Evolutionary conservation across 2,888 invertebrate species (phyloP), one percentile per base, ranked within the genome.

Genomic region (Anodontia alba): DNA sequence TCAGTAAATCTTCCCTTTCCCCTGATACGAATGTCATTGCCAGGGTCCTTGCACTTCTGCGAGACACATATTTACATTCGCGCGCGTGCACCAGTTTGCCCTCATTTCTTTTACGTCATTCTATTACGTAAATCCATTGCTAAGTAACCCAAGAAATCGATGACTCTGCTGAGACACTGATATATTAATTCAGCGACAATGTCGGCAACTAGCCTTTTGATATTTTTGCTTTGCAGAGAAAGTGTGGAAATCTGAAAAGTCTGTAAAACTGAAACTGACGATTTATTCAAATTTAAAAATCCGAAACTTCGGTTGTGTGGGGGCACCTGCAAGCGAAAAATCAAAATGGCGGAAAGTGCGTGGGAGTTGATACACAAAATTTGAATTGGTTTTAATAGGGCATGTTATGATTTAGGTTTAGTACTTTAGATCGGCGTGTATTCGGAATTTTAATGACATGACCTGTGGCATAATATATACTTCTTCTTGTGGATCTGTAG

Each of bases 281-380:
- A 57, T 23, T 8, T 26, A 23, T 57, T 29, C 57, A 8, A 20
- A n/a, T 62, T 62, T 62, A 17, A 62, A 33, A 17, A 62, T 62
- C 33, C 62, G 62, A 62, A 62, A 62, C 62, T 62, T 62, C 62
- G 62, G 62, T 33, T 62, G n/a, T 62, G 62, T 33, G 62, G 31
- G 84, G 54, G 81, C 81, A 81, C 81, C 79, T 84, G 84, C 76
- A 8, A 62, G n/a, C 12, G 20, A 29, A 67, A 67, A 67, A 78
- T 76, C 84, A 81, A 83, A 80, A 83, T 83, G 83, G 83, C 83
- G 73, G 82, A 67, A 2, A 33, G 69, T 82, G 82, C 82, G 82
- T 82, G 82, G 82, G 82, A 73, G 82, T 76, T 49, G 23, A 66
- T 66, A 82, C 76, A 82, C 73, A 82, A 79, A 23, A 31, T 8